Evolutionary conservation across 2,888 invertebrate species (phyloP), one percentile per base, ranked within the genome.

Genomic region (Calephelis perditalis): DNA sequence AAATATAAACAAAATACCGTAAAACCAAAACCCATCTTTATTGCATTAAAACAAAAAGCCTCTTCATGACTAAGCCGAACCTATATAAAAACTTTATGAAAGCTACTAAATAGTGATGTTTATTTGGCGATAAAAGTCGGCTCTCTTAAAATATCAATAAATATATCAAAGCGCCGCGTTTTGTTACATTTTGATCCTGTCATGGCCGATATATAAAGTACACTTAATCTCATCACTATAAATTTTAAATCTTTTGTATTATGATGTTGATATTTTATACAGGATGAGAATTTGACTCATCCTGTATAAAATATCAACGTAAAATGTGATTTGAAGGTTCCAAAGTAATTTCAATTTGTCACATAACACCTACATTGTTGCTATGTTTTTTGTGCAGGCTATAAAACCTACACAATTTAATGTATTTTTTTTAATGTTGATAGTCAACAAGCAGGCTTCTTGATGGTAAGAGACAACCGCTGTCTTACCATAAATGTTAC

Each of bases 71-170:
- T 63, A 70, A 67, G 67, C 47, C 47, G 64, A 45, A 81, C 0
- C 61, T 66, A 65, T 75, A 81, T 84, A 82, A 85, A 65, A 84
- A 80, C 74, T 78, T 79, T 82, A 81, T 83, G 82, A 85, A 82
- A 72, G 78, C 77, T 74, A 85, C 83, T 86, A 87, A 86, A 86
- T 82, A 86, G 79, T 82, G 71, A 81, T 82, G 78, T 87, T 87
- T 86, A 87, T 87, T 70, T 65, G 77, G 70, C 73, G 77, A 72
- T 84, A 83, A 85, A 84, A 70, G 86, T 86, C 84, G 70, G 70
- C 72, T 70, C 71, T 70, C 74, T 78, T 79, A 77, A 81, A 81
- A 77, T 68, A 67, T 66, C 79, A 75, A 82, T 85, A 87, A 86
- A 86, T 85, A 81, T 84, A 82, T 84, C 83, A 84, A 74, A 77